Conservation (phyloP, 2,888 invertebrate species). For the Scaptomyza reducta region DNA sequence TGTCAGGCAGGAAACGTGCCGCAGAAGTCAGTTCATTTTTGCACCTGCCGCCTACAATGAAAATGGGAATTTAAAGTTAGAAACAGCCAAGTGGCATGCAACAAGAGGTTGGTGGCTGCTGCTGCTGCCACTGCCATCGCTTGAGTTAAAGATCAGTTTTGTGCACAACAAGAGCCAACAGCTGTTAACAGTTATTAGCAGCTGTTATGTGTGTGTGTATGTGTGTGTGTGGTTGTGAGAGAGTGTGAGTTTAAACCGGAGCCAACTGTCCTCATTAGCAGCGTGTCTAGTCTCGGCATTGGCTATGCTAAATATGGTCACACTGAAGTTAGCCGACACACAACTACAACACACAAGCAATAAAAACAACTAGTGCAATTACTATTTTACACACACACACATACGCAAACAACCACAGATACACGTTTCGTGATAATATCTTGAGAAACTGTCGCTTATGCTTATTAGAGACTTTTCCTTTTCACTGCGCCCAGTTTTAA, state of each 20-base stretch:
- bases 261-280: conserved; percentile 71
- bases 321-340: conserved; percentile 76
- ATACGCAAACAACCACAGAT: conserved; percentile 6
- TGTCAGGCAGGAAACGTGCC: conserved; percentile 70
- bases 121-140: conserved; percentile 18
- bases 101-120: conserved; percentile 17
- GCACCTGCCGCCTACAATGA: conserved; percentile 74
- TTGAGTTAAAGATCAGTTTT: conserved; percentile 48
- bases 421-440: conserved; percentile 35
- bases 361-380: conserved; percentile 55
- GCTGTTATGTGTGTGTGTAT: conserved; percentile 18
- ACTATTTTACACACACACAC: conserved; percentile 39
- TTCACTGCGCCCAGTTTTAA: conserved; percentile 51
- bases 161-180: conserved; percentile 36
- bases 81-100: conserved; percentile 55
- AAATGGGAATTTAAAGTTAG: conserved; percentile 30
- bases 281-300: conserved; percentile 60
- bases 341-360: conserved; percentile 23
- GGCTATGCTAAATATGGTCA: conserved; percentile 76
- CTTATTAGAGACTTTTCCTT: conserved; percentile 54
- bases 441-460: conserved; percentile 65
- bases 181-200: conserved; percentile 62
- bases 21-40: conserved; percentile 37
- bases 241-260: conserved; percentile 32
- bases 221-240: conserved; percentile 16